Evolutionary conservation across 2,113 vertebrate species (phyloP).

Genomic region (Chauna torquata): DNA sequence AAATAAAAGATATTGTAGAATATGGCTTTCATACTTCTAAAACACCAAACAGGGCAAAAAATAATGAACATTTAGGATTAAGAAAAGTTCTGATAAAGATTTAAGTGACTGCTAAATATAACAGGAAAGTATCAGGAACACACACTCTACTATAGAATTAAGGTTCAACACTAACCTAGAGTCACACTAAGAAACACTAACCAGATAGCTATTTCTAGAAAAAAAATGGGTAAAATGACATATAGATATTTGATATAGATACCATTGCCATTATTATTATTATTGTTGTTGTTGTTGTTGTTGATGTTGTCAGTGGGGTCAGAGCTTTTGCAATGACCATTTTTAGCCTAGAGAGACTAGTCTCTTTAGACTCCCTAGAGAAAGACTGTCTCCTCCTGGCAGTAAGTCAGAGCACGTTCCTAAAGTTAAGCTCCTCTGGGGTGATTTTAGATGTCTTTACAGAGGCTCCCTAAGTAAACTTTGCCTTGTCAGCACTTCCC

Average conservation of each 20-base stretch:
- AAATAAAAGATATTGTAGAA: neutral
- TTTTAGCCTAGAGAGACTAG: neutral
- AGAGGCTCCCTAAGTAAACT: neutral
- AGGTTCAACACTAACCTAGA: neutral
- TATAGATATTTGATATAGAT: fast-evolving
- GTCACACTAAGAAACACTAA: neutral
- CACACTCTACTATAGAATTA: neutral
- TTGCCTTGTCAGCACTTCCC: fast-evolving
- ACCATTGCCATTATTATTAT: neutral
- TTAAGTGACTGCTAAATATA: neutral
- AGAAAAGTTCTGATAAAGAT: neutral
- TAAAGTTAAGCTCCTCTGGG: neutral
- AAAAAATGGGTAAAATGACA: neutral
- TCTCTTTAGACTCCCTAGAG: neutral
- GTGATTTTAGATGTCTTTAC: neutral
- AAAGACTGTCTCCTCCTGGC: neutral
- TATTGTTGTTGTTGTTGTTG: too few species aligned
- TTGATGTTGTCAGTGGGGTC: too few species aligned
- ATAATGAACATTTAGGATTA: neutral
- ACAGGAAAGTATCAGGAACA: neutral
- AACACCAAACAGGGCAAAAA: neutral
- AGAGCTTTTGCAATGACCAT: neutral
- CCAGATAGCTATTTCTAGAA: neutral
- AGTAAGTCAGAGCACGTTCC: neutral
- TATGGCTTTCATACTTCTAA: neutral